phyloP scores from a whole-genome alignment of 2,888 invertebrate genomes.

The Sinohyriopsis cumingii region DNA sequence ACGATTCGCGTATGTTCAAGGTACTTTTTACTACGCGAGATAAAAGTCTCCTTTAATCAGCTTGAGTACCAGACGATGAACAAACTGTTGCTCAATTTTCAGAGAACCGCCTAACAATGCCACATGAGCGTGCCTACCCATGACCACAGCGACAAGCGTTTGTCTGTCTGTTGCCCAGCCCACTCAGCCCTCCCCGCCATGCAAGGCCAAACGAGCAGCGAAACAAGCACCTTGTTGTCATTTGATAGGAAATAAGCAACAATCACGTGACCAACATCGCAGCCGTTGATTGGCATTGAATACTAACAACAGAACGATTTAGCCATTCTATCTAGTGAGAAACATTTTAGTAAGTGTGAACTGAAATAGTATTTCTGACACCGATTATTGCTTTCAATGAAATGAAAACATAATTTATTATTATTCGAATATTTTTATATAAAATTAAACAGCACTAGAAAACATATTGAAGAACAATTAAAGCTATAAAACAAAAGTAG shows the following conservation, averaged over 20 bases:
- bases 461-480: background rate
- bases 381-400: too few relatives aligned
- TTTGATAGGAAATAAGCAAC: constrained; percentile 46
- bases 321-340: constrained; percentile 15
- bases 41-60: constrained; percentile 13
- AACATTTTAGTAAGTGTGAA: background rate
- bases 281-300: constrained; percentile 37
- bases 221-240: constrained; percentile 41
- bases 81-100: too few relatives aligned
- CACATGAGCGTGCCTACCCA: constrained; percentile 32
- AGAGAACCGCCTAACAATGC: too few relatives aligned
- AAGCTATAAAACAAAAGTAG: background rate
- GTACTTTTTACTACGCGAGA: constrained; percentile 9
- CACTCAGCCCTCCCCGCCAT: constrained; percentile 34
- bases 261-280: constrained; percentile 39
- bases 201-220: constrained; percentile 36
- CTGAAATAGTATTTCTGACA: too few relatives aligned
- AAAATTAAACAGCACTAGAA: background rate
- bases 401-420: background rate
- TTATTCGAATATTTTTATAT: too few relatives aligned
- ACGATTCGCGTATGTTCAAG: background rate
- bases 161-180: constrained; percentile 36
- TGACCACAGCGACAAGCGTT: constrained; percentile 29
- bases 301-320: constrained; percentile 20
- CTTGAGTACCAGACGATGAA: background rate